These are phyloP conservation scores for Chloroclystis v-ata DNA, from an alignment of 2,888 invertebrate genomes.

Conservation along the genomic window DNA sequence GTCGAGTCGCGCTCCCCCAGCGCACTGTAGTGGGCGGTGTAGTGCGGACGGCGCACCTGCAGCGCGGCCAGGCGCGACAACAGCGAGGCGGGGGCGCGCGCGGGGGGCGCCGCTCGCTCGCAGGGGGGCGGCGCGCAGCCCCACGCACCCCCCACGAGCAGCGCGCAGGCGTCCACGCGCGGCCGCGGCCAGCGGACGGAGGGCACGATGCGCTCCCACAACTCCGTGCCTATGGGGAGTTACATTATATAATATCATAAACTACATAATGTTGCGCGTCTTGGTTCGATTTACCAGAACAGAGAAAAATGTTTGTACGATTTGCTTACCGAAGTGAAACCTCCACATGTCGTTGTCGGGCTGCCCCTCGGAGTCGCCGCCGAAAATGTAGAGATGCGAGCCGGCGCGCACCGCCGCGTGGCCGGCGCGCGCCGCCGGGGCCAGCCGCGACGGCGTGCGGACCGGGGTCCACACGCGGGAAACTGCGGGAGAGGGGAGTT, in stretches of 20 bases:
- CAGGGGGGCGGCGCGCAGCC: no score
- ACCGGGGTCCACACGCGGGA: constrained; percentile 82
- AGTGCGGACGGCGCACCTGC: constrained; percentile 81
- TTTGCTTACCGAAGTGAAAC: constrained; percentile 87
- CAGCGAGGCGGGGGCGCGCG: constrained; percentile 58
- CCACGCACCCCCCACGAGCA: constrained; percentile 77
- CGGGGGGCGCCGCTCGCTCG: no score
- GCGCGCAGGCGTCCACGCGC: constrained; percentile 82
- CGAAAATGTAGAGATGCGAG: constrained; percentile 87
- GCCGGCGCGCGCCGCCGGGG: constrained; percentile 85
- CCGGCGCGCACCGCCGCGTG: constrained; percentile 88
- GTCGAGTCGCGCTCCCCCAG: constrained; percentile 82
- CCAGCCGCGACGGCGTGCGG: constrained; percentile 79
- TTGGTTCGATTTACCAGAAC: no score
- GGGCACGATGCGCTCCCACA: constrained; percentile 85
- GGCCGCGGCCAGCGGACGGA: constrained; percentile 82
- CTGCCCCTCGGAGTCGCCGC: constrained; percentile 85
- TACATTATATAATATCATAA: no score
- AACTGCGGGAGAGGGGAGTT: constrained; percentile 43
- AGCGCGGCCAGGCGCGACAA: constrained; percentile 85
- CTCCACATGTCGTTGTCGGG: constrained; percentile 88
- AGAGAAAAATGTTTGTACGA: no score
- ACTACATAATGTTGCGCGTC: no score
- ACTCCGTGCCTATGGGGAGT: constrained; percentile 80
- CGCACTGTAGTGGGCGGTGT: constrained; percentile 85